Conservation (phyloP, 2,888 invertebrate species). For the Hipparchia semele region DNA sequence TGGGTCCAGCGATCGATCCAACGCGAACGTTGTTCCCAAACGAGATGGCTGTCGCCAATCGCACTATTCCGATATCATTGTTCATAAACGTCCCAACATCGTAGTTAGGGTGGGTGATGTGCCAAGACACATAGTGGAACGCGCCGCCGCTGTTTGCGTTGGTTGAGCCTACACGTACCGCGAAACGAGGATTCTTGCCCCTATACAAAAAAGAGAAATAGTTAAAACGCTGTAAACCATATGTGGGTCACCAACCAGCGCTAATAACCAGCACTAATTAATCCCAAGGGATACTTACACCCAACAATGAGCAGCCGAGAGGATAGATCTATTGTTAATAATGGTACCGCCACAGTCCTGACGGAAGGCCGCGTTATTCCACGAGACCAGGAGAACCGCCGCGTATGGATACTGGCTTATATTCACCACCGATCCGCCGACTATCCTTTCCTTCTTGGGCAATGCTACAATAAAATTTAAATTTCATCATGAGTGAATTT, state of each 20-base stretch:
- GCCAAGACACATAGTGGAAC: not conserved
- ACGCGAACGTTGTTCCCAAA: not conserved
- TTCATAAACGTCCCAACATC: not conserved
- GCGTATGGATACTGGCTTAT: conserved; percentile 15
- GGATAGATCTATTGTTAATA: conserved; percentile 18
- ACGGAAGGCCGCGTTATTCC: not conserved
- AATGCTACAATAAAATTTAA: conserved; percentile 8
- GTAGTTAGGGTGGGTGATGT: conserved; percentile 8
- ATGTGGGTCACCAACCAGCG: too few species aligned
- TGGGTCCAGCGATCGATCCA: conserved; percentile 13
- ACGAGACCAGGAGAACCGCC: not conserved
- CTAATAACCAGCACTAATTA: not conserved
- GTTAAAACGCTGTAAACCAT: too few species aligned
- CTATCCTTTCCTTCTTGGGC: conserved; percentile 13
- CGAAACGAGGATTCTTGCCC: not conserved
- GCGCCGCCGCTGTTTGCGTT: conserved; percentile 17
- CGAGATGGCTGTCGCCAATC: not conserved
- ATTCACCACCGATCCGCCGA: conserved; percentile 12
- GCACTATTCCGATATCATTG: conserved; percentile 16
- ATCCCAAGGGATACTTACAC: conserved; percentile 6
- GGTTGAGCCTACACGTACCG: conserved; percentile 13
- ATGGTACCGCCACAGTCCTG: conserved; percentile 20
- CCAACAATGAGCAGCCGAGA: conserved; percentile 23
- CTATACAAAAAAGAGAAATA: conserved; percentile 2
- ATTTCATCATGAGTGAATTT: too few species aligned